Base-by-base conservation (phyloP, 2,113 vertebrate species). In the Oryctolagus cuniculus region DNA sequence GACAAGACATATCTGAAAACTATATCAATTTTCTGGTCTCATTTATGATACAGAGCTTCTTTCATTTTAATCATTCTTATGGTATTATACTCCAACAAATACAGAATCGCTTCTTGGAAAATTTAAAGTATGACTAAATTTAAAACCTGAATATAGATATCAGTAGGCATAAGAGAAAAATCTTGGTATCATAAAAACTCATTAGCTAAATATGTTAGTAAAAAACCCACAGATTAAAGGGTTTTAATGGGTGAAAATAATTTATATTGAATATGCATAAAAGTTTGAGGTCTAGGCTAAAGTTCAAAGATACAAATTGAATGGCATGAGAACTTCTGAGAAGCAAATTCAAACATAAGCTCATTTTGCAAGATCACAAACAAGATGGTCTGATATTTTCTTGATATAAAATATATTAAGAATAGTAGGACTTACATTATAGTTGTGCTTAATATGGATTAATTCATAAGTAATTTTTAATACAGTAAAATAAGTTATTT, bases 161-260 rank as follows among this genome's bases (percentile, higher is more conserved):
- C 93, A 95, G 74, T 49, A 94, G 9, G 15, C 13, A 79, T 72
- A 22, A 67, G n/a, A 96, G 38, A 63, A 96, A 96, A 69, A 77
- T 96, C 73, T 96, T 93, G 94, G 96, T 87, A 93, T 78, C 84
- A 91, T 44, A 86, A 86, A 90, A 16, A 97, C 83, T 86, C 96
- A 89, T 79, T 73, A 72, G 3, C 84, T 93, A 97, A 97, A 96
- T 16, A 49, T 67, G 27, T 31, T 16, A 7, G 21, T 36, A 44
- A 61, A 95, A 97, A 97, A 80, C 88, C 29, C 81, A 94, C 66
- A 88, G 80, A 44, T 69, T 96, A 95, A 98, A 94, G 25, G 44
- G 44, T 44, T 44, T 44, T 44, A 44, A 44, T 44, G 44, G 11
- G 17, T 22, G 8, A 51, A 61, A 61, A 93, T 73, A 81, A 34